phyloP scores from a whole-genome alignment of 2,888 invertebrate genomes.

The Notodonta dromedarius region DNA sequence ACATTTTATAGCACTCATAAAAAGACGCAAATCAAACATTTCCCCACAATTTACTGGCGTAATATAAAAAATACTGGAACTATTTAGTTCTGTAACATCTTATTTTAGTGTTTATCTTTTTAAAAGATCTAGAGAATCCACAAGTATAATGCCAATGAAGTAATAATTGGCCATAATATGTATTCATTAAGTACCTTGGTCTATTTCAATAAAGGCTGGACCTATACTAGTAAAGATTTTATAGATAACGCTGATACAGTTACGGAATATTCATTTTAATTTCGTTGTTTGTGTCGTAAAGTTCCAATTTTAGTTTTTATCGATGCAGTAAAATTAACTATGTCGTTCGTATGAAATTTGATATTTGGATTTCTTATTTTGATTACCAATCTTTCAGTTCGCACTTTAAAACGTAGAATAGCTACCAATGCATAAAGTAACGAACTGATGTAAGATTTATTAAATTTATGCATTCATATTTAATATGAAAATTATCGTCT shows the following conservation, averaged over 20 bases:
- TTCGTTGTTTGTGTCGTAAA: slow-evolving; percentile 7
- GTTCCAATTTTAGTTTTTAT: too few relatives aligned
- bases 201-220: slow-evolving; percentile 32
- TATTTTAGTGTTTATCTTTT: slow-evolving; percentile 35
- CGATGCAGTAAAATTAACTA: background rate
- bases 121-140: slow-evolving; percentile 23
- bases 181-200: slow-evolving; percentile 29
- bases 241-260: slow-evolving; percentile 12
- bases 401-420: too few relatives aligned
- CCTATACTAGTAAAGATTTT: slow-evolving; percentile 26
- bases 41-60: slow-evolving; percentile 20
- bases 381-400: background rate
- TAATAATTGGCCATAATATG: slow-evolving; percentile 28
- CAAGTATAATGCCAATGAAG: slow-evolving; percentile 27
- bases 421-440: too few relatives aligned
- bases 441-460: too few relatives aligned
- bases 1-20: slow-evolving; percentile 24
- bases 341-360: too few relatives aligned
- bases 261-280: slow-evolving; percentile 9
- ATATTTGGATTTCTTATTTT: too few relatives aligned
- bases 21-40: slow-evolving; percentile 20
- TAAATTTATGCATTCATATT: slow-evolving; percentile 16
- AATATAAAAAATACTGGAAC: slow-evolving; percentile 31
- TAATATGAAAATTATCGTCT: slow-evolving; percentile 27
- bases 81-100: slow-evolving; percentile 25